Percentiles rank a stretch among this genome's conserved stretches.
Conservation (phyloP, 2,113 vertebrate species). For the Phylloscopus trochiloides region DNA sequence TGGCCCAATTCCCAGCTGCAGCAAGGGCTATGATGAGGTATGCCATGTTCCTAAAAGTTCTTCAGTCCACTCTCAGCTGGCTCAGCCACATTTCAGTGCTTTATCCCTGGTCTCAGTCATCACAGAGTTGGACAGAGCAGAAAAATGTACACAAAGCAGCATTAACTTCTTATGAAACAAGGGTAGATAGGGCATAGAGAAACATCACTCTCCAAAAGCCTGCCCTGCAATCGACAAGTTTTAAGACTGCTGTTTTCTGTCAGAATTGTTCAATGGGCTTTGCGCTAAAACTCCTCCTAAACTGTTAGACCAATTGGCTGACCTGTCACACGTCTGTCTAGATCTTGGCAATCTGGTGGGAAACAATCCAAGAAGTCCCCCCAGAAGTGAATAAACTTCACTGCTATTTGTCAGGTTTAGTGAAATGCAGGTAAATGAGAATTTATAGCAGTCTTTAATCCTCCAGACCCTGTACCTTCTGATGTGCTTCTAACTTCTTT, state of each 20-base stretch:
- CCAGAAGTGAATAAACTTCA: neutral
- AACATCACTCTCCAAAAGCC: neutral
- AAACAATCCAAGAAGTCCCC: neutral
- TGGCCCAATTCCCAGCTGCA: neutral
- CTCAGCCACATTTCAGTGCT: neutral
- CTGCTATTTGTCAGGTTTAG: neutral
- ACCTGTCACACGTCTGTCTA: neutral
- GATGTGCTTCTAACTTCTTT: neutral
- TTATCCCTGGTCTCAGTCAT: neutral
- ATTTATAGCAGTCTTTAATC: neutral
- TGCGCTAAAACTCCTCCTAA: neutral
- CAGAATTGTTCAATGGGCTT: neutral
- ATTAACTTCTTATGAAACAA: neutral
- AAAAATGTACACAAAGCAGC: fast-evolving
- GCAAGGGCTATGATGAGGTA: neutral
- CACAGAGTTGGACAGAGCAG: neutral
- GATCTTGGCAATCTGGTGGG: neutral
- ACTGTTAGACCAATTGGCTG: neutral
- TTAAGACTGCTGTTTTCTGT: neutral
- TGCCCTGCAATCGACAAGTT: neutral
- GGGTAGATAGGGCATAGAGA: neutral
- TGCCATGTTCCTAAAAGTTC: neutral
- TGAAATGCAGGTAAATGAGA: neutral
- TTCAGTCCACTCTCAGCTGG: neutral
- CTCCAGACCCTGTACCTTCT: neutral